Evolutionary conservation across 2,113 vertebrate species (phyloP), one percentile per base, ranked within the genome.

Genomic region (Pterocles burchelli): DNA sequence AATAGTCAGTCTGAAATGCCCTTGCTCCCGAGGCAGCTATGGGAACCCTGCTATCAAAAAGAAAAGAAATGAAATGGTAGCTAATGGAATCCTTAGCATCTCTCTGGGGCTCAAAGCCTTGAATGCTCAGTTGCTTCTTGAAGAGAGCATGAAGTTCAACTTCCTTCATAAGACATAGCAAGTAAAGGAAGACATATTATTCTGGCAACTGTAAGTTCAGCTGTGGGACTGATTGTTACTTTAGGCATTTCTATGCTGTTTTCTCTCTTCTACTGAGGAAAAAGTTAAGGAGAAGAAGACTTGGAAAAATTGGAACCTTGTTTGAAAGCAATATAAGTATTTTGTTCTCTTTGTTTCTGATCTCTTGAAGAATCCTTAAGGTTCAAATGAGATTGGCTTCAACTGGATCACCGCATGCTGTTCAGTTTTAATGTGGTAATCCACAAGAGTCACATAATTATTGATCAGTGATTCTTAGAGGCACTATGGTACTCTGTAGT

Each of bases 71-170:
- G 0, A 77, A 83, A 18, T 70, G 46, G 43, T 51, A 83, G 29
- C 71, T 90, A 66, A 58, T 83, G 91, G 55, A 85, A 90, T 94
- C 63, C 34, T 83, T 76, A 90, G 55, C 41, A 70, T 89, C 33
- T 91, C 71, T 77, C 48, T 84, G 51, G 74, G 75, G 18, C 79
- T 93, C 38, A 65, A 71, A 58, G 54, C 43, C 41, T 43, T 80
- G 20, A 95, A 76, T 13, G 16, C 87, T 67, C 68, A 68, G 36
- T 79, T 95, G 62, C 54, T 80, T 88, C 67, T 88, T 1, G 1
- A 95, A 76, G 46, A 71, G 20, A 54, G 55, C 46, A 94, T 88
- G 85, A 97, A 93, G 77, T 94, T 38, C 55, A 38, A 14, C 82
- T 94, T 96, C 71, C 62, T 80, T 93, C 33, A 34, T 75, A 66